Conservation (phyloP, 2,888 invertebrate species). For the Zhengitettix transpicula region DNA sequence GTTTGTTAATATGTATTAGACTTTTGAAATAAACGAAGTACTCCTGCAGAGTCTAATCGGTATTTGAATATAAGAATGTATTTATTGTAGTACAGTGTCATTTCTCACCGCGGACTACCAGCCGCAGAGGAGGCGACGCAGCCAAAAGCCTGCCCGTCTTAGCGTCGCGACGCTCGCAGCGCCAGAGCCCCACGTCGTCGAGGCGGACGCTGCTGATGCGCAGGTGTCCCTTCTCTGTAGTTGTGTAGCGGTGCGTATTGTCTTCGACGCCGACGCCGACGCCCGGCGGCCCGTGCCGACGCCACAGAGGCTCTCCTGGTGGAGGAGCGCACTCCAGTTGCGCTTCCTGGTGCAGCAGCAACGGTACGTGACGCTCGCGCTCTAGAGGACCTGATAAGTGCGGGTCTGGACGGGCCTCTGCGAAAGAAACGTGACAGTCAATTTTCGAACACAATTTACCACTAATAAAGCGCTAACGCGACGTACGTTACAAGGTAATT, state of each 20-base stretch:
- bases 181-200: constrained; percentile 1
- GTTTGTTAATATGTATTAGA: too few relatives aligned
- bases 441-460: too few relatives aligned
- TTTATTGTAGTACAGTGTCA: too few relatives aligned
- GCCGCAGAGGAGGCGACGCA: neutral
- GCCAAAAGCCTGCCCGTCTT: neutral
- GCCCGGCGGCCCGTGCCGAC: neutral
- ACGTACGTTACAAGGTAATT: too few relatives aligned
- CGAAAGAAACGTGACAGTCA: too few relatives aligned
- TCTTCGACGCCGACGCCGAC: neutral
- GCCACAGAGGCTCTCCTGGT: neutral
- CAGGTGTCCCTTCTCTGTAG: neutral
- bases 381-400: neutral
- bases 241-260: neutral
- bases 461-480: too few relatives aligned
- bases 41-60: too few relatives aligned
- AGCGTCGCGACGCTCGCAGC: neutral
- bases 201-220: neutral
- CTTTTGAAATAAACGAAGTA: too few relatives aligned
- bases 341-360: neutral
- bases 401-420: neutral
- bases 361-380: neutral
- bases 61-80: too few relatives aligned
- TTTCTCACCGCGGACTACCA: neutral
- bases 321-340: neutral